phyloP scores from a whole-genome alignment of 2,113 vertebrate genomes.

The Morone saxatilis region DNA sequence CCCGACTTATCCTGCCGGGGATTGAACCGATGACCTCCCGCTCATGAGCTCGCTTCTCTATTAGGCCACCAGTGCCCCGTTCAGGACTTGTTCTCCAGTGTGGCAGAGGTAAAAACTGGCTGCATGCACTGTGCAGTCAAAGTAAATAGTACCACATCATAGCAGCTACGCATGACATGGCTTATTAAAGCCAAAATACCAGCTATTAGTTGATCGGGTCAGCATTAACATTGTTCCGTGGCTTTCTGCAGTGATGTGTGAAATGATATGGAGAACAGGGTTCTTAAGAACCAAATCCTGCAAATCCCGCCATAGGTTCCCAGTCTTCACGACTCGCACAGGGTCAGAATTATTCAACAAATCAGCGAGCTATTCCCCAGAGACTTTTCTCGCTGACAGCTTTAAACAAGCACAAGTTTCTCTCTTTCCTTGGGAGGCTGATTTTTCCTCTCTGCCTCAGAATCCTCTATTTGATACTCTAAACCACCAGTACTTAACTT shows the following conservation, averaged over 20 bases:
- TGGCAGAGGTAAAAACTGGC: constrained; percentile 6
- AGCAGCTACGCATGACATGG: constrained; percentile 20
- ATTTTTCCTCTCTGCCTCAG: constrained; percentile 65
- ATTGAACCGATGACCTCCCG: too few relatives aligned
- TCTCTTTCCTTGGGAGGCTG: constrained; percentile 75
- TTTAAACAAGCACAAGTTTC: constrained; percentile 86
- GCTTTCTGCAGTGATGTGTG: constrained; percentile 70
- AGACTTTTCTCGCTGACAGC: constrained; percentile 81
- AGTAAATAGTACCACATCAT: constrained; percentile 46
- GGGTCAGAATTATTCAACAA: constrained; percentile 87
- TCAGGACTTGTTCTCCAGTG: not conserved
- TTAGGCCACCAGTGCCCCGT: too few relatives aligned
- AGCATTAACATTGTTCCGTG: constrained; percentile 54
- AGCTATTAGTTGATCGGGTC: constrained; percentile 45
- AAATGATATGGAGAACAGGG: constrained; percentile 75
- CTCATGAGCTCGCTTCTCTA: too few relatives aligned
- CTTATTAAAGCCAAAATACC: constrained; percentile 54
- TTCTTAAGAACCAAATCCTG: constrained; percentile 79
- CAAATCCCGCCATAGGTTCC: constrained; percentile 78
- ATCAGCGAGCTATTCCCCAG: constrained; percentile 80
- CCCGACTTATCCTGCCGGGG: too few relatives aligned
- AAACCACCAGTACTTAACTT: constrained; percentile 49
- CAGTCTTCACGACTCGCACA: constrained; percentile 72
- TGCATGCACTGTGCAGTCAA: constrained; percentile 21
- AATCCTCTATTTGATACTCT: constrained; percentile 71